A percentile compares a stretch with the other conserved stretches of the same genome.
phyloP scores from a whole-genome alignment of 2,888 invertebrate species.

The Nephrotoma appendiculata region DNA sequence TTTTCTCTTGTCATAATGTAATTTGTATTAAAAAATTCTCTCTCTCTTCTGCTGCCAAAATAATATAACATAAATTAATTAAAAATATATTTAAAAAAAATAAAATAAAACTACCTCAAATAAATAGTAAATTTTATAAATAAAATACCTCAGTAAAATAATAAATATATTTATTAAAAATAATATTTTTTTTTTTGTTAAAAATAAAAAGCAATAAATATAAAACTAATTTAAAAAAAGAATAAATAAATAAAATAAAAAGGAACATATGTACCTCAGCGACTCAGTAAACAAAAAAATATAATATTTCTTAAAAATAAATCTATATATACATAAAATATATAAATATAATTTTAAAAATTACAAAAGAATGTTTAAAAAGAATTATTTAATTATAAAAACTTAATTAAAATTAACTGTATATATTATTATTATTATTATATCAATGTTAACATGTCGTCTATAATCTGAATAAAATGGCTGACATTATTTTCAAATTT shows the following conservation, averaged over 20 bases:
- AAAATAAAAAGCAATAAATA: slow-evolving; percentile 1
- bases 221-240: neutral
- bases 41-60: neutral
- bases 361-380: neutral
- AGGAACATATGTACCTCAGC: slow-evolving; percentile 29
- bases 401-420: neutral
- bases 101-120: neutral
- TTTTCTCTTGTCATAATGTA: neutral
- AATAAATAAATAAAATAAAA: slow-evolving; percentile 13
- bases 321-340: neutral
- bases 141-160: neutral
- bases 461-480: neutral
- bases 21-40: neutral
- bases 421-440: neutral
- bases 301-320: neutral
- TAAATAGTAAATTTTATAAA: slow-evolving; percentile 1
- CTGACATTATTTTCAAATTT: neutral
- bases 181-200: neutral
- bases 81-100: neutral
- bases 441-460: neutral
- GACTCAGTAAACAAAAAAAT: slow-evolving; percentile 17
- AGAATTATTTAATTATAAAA: neutral
- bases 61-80: neutral
- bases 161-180: neutral
- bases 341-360: neutral